These are phyloP conservation scores for Achroia grisella DNA, from an alignment of 1,140 invertebrate species.

Conservation along the genomic window DNA sequence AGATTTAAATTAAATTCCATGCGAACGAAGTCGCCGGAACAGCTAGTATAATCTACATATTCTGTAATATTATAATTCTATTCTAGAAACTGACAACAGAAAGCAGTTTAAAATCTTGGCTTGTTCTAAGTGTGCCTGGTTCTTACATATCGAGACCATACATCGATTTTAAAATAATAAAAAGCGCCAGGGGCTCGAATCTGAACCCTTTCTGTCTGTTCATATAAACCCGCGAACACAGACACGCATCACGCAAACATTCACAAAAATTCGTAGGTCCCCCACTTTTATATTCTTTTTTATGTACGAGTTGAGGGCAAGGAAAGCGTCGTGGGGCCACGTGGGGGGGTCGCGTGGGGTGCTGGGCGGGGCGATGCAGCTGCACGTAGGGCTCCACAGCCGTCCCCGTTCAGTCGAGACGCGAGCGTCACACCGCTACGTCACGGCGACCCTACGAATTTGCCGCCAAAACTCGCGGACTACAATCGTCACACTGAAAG, in stretches of 20 bases:
- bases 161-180: constrained; percentile 7
- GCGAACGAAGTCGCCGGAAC: no score
- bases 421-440: constrained; percentile 40
- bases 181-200: constrained; percentile 34
- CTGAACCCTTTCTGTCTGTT: constrained; percentile 39
- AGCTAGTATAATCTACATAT: no score
- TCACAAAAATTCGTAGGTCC: constrained; percentile 27
- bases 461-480: constrained; percentile 10
- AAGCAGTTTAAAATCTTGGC: no score
- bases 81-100: no score
- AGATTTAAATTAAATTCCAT: no score
- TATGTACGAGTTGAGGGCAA: constrained; percentile 42
- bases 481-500: no score
- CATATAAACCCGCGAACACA: constrained; percentile 22
- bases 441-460: constrained; percentile 29
- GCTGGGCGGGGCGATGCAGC: constrained; percentile 61
- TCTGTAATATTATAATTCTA: no score
- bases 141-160: no score
- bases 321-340: constrained; percentile 45
- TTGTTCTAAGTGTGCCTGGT: no score
- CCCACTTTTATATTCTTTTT: constrained; percentile 50
- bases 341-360: constrained; percentile 42
- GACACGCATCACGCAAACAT: constrained; percentile 26
- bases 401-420: constrained; percentile 48
- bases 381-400: constrained; percentile 48